A percentile compares a stretch with the other conserved stretches of the same genome.
Conservation (phyloP, 2,113 vertebrate species). For the Petroica traversi region DNA sequence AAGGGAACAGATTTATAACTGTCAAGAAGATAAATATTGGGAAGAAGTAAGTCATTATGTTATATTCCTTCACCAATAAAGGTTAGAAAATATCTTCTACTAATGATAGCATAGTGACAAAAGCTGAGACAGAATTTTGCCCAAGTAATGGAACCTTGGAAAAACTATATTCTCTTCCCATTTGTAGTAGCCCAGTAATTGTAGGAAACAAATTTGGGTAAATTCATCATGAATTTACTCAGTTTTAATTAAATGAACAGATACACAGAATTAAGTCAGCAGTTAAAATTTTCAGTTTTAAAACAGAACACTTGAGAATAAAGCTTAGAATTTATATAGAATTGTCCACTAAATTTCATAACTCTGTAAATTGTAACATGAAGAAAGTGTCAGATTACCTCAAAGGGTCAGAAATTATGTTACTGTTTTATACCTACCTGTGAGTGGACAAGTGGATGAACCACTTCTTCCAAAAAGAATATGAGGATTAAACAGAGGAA, state of each 20-base stretch:
- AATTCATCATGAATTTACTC: background rate
- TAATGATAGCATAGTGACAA: background rate
- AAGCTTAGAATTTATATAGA: background rate
- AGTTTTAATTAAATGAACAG: background rate
- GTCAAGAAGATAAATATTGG: background rate
- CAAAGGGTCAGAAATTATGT: background rate
- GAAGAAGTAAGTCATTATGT: background rate
- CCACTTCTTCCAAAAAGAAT: background rate
- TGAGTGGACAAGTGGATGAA: background rate
- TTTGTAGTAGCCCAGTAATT: background rate
- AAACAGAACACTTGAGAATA: background rate
- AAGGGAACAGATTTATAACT: background rate
- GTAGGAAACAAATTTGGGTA: background rate
- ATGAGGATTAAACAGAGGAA: background rate
- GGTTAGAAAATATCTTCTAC: background rate
- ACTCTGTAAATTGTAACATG: background rate
- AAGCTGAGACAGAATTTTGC: background rate
- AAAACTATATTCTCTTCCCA: background rate
- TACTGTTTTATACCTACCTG: background rate
- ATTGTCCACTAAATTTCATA: background rate
- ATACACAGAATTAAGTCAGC: background rate
- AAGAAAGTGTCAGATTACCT: background rate
- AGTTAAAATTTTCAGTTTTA: background rate
- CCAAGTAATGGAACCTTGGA: background rate
- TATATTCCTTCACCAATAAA: background rate